A percentile compares a stretch with the other conserved stretches of the same genome.
phyloP scores from a whole-genome alignment of 2,113 vertebrate genomes.

The Myotis davidii region DNA sequence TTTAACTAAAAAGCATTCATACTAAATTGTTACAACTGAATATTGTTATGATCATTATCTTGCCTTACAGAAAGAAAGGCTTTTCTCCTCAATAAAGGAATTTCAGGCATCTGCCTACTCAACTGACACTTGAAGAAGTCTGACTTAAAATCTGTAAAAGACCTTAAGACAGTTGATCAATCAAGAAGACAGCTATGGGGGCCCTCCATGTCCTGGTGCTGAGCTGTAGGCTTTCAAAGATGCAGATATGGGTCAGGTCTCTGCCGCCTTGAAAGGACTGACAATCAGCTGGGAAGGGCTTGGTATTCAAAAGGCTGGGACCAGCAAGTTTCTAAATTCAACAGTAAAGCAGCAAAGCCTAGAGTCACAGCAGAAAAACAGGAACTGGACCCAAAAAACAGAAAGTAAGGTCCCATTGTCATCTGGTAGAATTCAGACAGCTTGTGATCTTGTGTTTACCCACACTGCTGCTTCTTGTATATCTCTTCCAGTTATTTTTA shows the following conservation, averaged over 20 bases:
- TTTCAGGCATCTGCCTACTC: constrained; percentile 44
- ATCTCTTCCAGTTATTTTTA: neutral
- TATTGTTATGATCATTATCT: constrained; percentile 69
- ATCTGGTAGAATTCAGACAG: neutral
- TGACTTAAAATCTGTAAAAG: constrained; percentile 56
- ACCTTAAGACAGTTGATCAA: constrained; percentile 51
- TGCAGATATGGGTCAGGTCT: neutral
- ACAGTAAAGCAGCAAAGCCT: neutral
- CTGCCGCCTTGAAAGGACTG: neutral
- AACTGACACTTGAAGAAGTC: neutral
- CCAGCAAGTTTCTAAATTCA: neutral
- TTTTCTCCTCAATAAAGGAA: constrained; percentile 52
- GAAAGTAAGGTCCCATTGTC: rapidly evolving
- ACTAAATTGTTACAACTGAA: constrained; percentile 66
- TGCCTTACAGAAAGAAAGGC: constrained; percentile 62
- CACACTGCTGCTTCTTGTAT: neutral
- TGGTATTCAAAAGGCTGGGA: neutral
- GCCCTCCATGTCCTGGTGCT: neutral
- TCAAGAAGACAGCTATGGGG: neutral
- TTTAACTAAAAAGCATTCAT: constrained; percentile 71
- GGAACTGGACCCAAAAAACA: neutral
- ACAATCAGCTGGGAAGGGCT: neutral
- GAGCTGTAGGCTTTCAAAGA: neutral
- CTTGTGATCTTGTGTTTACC: neutral
- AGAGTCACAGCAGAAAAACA: neutral